phyloP scores from a whole-genome alignment of 2,113 vertebrate species.

The Podiceps cristatus region DNA sequence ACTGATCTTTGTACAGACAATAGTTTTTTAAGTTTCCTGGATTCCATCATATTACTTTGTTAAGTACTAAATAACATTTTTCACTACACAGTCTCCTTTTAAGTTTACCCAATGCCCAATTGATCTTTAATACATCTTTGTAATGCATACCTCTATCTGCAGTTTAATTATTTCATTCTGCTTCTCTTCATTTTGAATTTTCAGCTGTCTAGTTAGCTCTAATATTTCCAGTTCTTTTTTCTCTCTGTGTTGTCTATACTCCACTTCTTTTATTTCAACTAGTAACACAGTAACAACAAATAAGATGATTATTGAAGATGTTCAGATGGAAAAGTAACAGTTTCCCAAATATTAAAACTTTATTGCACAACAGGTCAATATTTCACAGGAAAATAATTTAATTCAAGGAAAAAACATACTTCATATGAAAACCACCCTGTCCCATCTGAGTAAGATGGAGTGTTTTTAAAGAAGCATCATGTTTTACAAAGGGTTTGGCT shows the following conservation, averaged over 20 bases:
- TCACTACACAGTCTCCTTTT: not conserved
- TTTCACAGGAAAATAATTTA: not conserved
- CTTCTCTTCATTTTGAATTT: slow-evolving; percentile 86
- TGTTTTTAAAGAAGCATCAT: not conserved
- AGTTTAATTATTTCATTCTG: slow-evolving; percentile 90
- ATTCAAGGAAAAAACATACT: not conserved
- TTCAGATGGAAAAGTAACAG: not conserved
- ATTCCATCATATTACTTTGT: not conserved
- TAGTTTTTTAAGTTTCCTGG: not conserved
- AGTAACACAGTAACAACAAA: slow-evolving; percentile 30
- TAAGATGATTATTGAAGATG: not conserved
- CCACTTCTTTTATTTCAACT: slow-evolving; percentile 85
- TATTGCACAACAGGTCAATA: not conserved
- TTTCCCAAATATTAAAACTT: not conserved
- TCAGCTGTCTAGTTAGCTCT: slow-evolving; percentile 83
- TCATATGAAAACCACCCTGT: not conserved
- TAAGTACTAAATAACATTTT: not conserved
- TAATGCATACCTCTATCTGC: slow-evolving; percentile 87
- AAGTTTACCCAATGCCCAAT: not conserved
- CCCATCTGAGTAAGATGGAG: not conserved
- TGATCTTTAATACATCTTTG: not conserved
- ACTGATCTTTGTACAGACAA: not conserved
- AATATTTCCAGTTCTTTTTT: slow-evolving; percentile 82
- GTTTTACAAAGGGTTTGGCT: not conserved
- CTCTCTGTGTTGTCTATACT: slow-evolving; percentile 76